These are phyloP conservation scores for Drosophila pullipes DNA, from an alignment of 2,888 invertebrate species.

Conservation along the genomic window DNA sequence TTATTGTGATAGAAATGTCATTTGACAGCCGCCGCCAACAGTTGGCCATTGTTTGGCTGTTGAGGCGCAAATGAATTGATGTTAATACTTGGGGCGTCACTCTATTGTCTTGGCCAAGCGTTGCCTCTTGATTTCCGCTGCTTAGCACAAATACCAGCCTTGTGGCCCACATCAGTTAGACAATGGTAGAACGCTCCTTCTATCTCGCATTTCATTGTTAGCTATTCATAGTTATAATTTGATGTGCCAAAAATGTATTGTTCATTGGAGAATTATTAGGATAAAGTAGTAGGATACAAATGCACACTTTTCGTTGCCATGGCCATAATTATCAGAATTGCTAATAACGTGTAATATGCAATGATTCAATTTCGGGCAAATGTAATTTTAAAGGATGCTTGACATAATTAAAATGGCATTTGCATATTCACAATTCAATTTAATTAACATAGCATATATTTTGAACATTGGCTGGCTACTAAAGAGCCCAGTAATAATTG, in stretches of 20 bases:
- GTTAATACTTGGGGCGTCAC: slow-evolving; percentile 32
- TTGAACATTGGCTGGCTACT: background rate
- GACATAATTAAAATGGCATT: background rate
- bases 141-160: too few relatives aligned
- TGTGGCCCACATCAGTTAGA: slow-evolving; percentile 42
- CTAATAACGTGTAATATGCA: background rate
- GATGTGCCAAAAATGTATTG: background rate
- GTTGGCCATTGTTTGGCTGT: slow-evolving; percentile 19
- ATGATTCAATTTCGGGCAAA: background rate
- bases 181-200: slow-evolving; percentile 27
- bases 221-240: background rate
- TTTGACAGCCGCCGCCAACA: slow-evolving; percentile 21
- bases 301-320: background rate
- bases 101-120: slow-evolving; percentile 31
- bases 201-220: background rate
- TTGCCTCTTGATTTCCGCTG: slow-evolving; percentile 35
- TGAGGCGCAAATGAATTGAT: slow-evolving; percentile 39
- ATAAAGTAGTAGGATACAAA: background rate
- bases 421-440: background rate
- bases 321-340: background rate
- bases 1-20: slow-evolving; percentile 15
- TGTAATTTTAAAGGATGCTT: background rate
- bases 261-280: background rate
- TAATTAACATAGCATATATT: background rate
- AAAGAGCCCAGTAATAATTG: background rate